Base-by-base conservation (phyloP, 2,888 invertebrate genomes). In the Lasius platythorax region DNA sequence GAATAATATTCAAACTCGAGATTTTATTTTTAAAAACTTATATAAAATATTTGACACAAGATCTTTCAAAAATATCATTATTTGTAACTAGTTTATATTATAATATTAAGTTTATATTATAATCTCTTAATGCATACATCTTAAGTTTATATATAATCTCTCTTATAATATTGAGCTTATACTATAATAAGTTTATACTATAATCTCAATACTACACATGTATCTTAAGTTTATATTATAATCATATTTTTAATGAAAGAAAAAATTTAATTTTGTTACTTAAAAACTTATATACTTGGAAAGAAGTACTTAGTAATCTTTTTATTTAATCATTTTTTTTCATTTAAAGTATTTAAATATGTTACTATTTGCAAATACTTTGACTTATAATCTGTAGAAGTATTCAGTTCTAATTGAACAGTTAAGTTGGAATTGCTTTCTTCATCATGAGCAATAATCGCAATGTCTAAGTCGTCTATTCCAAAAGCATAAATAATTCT, bases 401-500 rank as follows among this genome's bases (percentile, higher is more conserved):
- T 56, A 56, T 56, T 23, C 23, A 56, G 8, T 23, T 23, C 56
- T 23, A 56, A 56, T 56, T 56, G n/a, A 56, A 56, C 56, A 56
- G 23, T 56, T 56, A 56, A 56, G n/a, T 56, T 56, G 23, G 56
- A 23, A 56, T 56, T 23, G 56, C 15, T 56, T 56, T 56, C 56
- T 56, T 56, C 56, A 56, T 56, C 6, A 23, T 56, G n/a, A 56
- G 8, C 23, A 56, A 56, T n/a, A 56, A 56, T n/a, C n/a, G 56
- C 56, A 56, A 56, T 56, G 50, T 50, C 18, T 50, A 50, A 50
- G 5, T 50, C 50, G 5, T 50, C 15, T 50, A 18, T 50, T 50
- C 56, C 56, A 56, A 56, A 56, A n/a, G 56, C 56, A 56, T 56
- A 23, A 56, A 56, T 56, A 56, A 56, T 56, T 56, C 9, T 56